phyloP scores from a whole-genome alignment of 2,113 vertebrate species.

The Ammodytes dubius region DNA sequence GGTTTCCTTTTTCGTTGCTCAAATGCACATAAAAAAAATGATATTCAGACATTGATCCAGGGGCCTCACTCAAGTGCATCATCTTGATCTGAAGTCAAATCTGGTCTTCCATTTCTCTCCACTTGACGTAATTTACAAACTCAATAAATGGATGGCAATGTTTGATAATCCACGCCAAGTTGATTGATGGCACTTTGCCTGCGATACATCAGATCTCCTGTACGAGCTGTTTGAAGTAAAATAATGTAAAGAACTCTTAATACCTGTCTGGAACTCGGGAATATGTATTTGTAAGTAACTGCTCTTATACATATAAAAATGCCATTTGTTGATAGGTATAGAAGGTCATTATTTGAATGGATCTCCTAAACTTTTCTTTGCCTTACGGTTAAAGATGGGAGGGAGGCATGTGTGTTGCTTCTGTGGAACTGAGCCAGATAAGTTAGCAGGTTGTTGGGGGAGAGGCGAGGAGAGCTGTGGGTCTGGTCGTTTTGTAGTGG shows the following conservation, averaged over 20 bases:
- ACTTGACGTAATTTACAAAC: conserved; percentile 45
- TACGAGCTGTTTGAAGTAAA: conserved; percentile 46
- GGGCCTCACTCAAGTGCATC: conserved; percentile 30
- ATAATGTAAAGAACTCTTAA: conserved; percentile 50
- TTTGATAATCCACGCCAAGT: conserved; percentile 44
- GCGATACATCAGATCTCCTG: conserved; percentile 33
- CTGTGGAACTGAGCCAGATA: conserved; percentile 73
- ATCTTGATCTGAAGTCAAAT: conserved; percentile 47
- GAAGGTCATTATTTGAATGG: conserved; percentile 58
- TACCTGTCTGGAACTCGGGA: conserved; percentile 40
- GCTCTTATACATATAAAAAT: conserved; percentile 57
- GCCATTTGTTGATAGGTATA: conserved; percentile 50
- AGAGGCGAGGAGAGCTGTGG: conserved; percentile 46
- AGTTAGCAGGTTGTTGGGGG: conserved; percentile 36
- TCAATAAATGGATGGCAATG: conserved; percentile 41
- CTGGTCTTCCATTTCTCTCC: conserved; percentile 72
- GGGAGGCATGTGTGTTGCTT: conserved; percentile 51
- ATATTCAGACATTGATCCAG: conserved; percentile 20
- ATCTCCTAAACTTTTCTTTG: conserved; percentile 49
- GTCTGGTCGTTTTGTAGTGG: conserved; percentile 73
- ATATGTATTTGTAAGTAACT: conserved; percentile 62
- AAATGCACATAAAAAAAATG: conserved; percentile 23
- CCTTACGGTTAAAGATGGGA: conserved; percentile 57
- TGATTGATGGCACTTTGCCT: conserved; percentile 56
- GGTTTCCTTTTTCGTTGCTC: conserved; percentile 32